These are phyloP conservation scores for Lota lota DNA, from an alignment of 2,113 vertebrate genomes.

Conservation along the genomic window DNA sequence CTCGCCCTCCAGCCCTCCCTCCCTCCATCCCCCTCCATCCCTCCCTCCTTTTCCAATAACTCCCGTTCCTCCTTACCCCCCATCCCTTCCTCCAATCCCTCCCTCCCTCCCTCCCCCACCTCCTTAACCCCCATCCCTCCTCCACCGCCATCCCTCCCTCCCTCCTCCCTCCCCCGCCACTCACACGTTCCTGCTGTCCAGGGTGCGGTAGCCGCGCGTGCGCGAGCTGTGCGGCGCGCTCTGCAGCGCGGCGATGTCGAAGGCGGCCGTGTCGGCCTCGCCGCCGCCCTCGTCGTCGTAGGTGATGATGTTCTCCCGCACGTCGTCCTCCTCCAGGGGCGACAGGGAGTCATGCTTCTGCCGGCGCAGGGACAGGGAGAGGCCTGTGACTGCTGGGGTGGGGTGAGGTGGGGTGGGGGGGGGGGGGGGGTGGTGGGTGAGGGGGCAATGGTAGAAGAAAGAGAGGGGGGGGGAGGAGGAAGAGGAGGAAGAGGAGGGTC, in stretches of 20 bases:
- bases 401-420: slow-evolving; percentile 4
- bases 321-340: slow-evolving; percentile 85
- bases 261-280: slow-evolving; percentile 88
- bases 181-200: slow-evolving; percentile 78
- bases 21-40: too few species aligned
- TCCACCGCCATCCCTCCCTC: too few species aligned
- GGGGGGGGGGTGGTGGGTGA: not conserved
- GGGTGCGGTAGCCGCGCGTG: slow-evolving; percentile 69
- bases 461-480: too few species aligned
- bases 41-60: too few species aligned
- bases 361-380: slow-evolving; percentile 81
- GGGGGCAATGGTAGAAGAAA: not conserved
- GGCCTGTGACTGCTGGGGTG: slow-evolving; percentile 67
- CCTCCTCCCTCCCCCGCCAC: slow-evolving; percentile 15
- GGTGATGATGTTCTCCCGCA: slow-evolving; percentile 89
- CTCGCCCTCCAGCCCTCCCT: too few species aligned
- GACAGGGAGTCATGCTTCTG: slow-evolving; percentile 84
- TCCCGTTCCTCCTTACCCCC: too few species aligned
- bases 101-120: too few species aligned
- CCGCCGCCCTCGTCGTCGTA: slow-evolving; percentile 88
- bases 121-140: too few species aligned
- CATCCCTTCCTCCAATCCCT: too few species aligned
- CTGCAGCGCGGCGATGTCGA: slow-evolving; percentile 87
- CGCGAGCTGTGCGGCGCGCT: slow-evolving; percentile 74
- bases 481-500: too few species aligned